Percentiles rank a stretch among this genome's conserved stretches.
phyloP scores from a whole-genome alignment of 1,140 invertebrate genomes.

The Oppia nitens region DNA sequence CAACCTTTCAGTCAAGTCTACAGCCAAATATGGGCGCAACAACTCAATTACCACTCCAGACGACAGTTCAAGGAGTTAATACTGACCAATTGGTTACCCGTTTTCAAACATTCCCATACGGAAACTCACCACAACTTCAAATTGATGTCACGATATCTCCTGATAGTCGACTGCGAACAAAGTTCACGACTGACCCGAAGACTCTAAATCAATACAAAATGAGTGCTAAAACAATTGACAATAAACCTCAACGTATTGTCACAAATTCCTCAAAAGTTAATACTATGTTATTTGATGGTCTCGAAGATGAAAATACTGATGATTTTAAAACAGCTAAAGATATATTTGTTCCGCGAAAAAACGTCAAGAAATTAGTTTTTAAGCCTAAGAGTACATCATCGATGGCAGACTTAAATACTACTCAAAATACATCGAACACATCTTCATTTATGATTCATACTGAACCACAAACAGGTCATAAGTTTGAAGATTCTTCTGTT shows the following conservation, averaged over 20 bases:
- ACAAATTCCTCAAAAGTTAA: neutral
- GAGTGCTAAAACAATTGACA: slow-evolving; percentile 3
- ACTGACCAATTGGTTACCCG: slow-evolving; percentile 8
- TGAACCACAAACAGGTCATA: neutral
- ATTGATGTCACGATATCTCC: neutral
- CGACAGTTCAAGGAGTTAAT: neutral
- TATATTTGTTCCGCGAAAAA: slow-evolving; percentile 34
- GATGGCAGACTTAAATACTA: neutral
- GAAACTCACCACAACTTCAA: slow-evolving; percentile 9
- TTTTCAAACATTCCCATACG: slow-evolving; percentile 17
- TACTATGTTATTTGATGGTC: slow-evolving; percentile 35
- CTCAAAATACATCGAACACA: neutral
- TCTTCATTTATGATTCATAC: neutral
- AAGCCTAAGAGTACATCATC: neutral
- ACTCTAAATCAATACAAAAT: slow-evolving; percentile 17
- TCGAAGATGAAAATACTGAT: slow-evolving; percentile 33
- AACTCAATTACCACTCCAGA: too few species aligned
- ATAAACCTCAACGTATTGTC: neutral
- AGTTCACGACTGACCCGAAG: slow-evolving; percentile 18
- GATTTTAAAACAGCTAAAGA: slow-evolving; percentile 28
- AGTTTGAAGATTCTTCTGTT: neutral
- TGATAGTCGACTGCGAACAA: neutral
- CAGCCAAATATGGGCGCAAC: neutral
- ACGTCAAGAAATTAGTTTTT: slow-evolving; percentile 36
- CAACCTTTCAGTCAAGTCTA: neutral